Percentiles rank a stretch among this genome's conserved stretches.
These are phyloP conservation scores for Heliornis fulica DNA, from an alignment of 2,113 vertebrate species.

Conservation along the genomic window DNA sequence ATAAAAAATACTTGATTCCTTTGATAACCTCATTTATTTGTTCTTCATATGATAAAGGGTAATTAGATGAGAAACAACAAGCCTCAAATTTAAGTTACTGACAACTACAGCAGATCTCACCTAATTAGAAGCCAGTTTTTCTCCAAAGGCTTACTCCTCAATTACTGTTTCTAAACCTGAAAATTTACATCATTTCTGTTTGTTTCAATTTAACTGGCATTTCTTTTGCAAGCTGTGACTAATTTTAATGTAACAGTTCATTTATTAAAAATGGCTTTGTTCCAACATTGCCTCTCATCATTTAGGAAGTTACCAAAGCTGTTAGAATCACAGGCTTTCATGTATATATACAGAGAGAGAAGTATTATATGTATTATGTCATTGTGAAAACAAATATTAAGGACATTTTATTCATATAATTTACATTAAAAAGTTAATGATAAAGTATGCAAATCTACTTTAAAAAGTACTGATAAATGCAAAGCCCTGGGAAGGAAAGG, in stretches of 20 bases:
- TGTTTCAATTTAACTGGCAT: background rate
- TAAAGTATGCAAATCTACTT: background rate
- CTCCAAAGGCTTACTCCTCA: background rate
- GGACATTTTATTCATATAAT: background rate
- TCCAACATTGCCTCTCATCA: background rate
- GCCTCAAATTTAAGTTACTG: background rate
- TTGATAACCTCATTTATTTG: background rate
- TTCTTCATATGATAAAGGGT: background rate
- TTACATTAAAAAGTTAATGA: background rate
- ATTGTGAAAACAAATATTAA: conserved; percentile 20
- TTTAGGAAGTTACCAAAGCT: background rate
- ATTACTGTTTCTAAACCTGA: background rate
- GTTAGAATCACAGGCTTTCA: background rate
- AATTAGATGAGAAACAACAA: background rate
- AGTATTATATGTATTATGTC: background rate
- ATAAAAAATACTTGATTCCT: background rate
- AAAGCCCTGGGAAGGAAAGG: background rate
- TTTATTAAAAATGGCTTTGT: conserved; percentile 28
- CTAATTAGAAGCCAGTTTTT: background rate
- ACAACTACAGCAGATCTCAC: background rate
- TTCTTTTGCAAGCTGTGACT: background rate
- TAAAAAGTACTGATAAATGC: background rate
- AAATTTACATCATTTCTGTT: background rate
- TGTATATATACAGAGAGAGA: background rate
- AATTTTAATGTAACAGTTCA: conserved; percentile 2